Conservation (phyloP, 2,113 vertebrate species). For the Amphiprion ocellaris region DNA sequence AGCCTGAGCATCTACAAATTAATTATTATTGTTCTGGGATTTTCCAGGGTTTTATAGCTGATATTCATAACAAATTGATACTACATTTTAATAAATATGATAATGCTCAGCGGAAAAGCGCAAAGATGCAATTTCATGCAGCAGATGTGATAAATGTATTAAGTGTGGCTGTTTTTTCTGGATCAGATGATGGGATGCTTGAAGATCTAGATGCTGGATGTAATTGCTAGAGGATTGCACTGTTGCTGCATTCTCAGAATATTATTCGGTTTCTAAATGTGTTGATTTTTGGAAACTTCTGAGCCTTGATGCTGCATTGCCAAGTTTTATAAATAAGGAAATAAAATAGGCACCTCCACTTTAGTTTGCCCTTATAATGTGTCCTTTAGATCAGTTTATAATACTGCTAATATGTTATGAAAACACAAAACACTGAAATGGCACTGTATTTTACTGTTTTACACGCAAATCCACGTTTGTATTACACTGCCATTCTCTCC, state of each 20-base stretch:
- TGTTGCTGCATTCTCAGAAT: too few species aligned
- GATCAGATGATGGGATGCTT: not conserved
- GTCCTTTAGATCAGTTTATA: conserved; percentile 5
- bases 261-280: not conserved
- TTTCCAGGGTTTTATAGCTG: not conserved
- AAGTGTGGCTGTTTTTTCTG: not conserved
- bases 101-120: not conserved
- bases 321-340: not conserved
- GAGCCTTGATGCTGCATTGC: not conserved
- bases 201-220: not conserved
- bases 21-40: not conserved
- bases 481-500: not conserved
- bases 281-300: conserved; percentile 1
- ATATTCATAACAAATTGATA: not conserved
- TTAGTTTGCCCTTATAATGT: not conserved
- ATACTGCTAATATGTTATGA: conserved; percentile 18
- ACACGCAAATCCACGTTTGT: conserved; percentile 11
- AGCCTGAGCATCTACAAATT: not conserved
- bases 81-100: not conserved
- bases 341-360: not conserved
- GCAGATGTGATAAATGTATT: not conserved
- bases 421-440: conserved; percentile 43
- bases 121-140: not conserved
- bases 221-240: too few species aligned
- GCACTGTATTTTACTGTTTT: conserved; percentile 22